These are phyloP conservation scores for Drosophila lutescens DNA, from an alignment of 2,888 invertebrate species.

Conservation along the genomic window DNA sequence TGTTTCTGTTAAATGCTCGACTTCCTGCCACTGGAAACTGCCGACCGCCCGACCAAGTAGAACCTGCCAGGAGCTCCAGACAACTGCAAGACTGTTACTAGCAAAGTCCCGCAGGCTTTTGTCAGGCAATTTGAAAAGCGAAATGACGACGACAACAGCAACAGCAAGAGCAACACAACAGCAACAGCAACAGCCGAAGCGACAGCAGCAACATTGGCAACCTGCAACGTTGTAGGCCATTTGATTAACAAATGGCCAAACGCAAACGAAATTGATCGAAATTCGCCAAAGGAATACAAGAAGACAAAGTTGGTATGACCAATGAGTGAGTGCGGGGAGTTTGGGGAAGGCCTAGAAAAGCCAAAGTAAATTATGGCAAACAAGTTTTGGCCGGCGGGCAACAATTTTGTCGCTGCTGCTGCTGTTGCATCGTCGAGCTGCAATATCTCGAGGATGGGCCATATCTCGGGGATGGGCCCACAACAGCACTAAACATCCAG, in stretches of 20 bases:
- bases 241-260: slow-evolving; percentile 82
- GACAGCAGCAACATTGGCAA: slow-evolving; percentile 29
- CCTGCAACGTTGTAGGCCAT: slow-evolving; percentile 78
- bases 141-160: slow-evolving; percentile 71
- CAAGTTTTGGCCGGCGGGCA: slow-evolving; percentile 83
- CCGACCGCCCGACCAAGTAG: slow-evolving; percentile 56
- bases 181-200: slow-evolving; percentile 25
- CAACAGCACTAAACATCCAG: slow-evolving; percentile 48
- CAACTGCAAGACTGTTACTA: slow-evolving; percentile 31
- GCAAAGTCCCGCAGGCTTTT: slow-evolving; percentile 66
- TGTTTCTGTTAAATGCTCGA: slow-evolving; percentile 51
- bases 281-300: slow-evolving; percentile 67
- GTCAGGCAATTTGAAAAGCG: slow-evolving; percentile 77
- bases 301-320: slow-evolving; percentile 16
- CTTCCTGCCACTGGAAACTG: slow-evolving; percentile 58
- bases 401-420: slow-evolving; percentile 76
- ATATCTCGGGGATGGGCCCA: slow-evolving; percentile 33
- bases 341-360: slow-evolving; percentile 53
- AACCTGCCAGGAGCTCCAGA: slow-evolving; percentile 43
- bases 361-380: slow-evolving; percentile 83
- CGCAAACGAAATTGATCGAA: slow-evolving; percentile 80
- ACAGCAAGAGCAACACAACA: slow-evolving; percentile 30
- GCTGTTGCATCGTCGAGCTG: slow-evolving; percentile 12
- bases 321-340: slow-evolving; percentile 8
- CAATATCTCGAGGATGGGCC: background rate